Evolutionary conservation across 2,113 vertebrate genomes (phyloP), one percentile per base, ranked within the genome.

Genomic region (Austrofundulus limnaeus): DNA sequence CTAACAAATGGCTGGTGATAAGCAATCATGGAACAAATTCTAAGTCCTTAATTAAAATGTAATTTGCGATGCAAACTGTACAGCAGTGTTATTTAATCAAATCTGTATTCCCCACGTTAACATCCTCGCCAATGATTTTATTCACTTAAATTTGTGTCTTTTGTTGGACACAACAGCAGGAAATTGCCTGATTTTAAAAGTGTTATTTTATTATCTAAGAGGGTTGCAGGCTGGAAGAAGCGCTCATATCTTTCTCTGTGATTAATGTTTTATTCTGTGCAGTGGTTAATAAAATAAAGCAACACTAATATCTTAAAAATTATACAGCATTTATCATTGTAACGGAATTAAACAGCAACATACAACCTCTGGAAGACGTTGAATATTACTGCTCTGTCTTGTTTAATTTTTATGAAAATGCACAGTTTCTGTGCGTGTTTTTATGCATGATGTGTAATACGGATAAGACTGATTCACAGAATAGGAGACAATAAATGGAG

Each of bases 161-260:
- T 65, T 63, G 69, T 58, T 24, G 54, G 39, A 21, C n/a, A 78
- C 14, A 25, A 15, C 49, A 70, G 53, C 50, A 68, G 72, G 62
- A 51, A 28, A 61, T 66, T 53, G 37, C 5, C 17, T 34, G 37
- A 17, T 45, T 69, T 54, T n/a, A n/a, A 51, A 50, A 61, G n/a
- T 46, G 9, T 46, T 46, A 19, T 20, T 46, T 20, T 20, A 21
- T 56, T 19, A 45, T 55, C 49, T 5, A 1, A 63, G 16, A 43
- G 19, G n/a, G 25, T 10, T 8, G 25, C 7, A 39, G 51, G 61
- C 13, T 43, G 39, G 31, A 25, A 11, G 28, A 55, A 20, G 5
- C 31, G 10, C 31, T 28, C 12, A 5, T 24, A 6, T 23, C 46
- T 24, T 41, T 66, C 41, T 19, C 13, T 1, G 11, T 59, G 19